These are phyloP conservation scores for Pyrocoelia pectoralis DNA, from an alignment of 2,888 invertebrate species.

Conservation along the genomic window DNA sequence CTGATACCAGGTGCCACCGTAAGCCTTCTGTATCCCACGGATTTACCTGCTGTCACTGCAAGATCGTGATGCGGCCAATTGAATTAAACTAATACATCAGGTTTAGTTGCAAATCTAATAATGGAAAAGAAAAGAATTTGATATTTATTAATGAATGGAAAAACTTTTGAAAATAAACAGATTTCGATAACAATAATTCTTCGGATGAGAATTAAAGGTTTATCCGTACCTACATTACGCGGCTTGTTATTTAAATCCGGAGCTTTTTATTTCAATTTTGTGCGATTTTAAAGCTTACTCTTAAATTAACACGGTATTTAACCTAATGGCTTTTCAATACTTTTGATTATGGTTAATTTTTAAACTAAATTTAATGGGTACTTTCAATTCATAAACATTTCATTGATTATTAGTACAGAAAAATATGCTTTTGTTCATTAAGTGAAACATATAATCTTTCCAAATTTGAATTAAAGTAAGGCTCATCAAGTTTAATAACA, in stretches of 20 bases:
- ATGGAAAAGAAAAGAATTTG: conserved; percentile 39
- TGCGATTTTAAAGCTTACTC: conserved; percentile 55
- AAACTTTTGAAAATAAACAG: conserved; percentile 38
- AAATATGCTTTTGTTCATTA: background rate
- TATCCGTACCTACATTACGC: conserved; percentile 49
- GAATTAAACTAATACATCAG: conserved; percentile 46
- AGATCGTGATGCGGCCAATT: conserved; percentile 53
- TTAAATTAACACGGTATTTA: conserved; percentile 58
- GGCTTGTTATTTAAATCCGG: conserved; percentile 56
- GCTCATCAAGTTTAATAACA: no score
- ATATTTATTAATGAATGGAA: conserved; percentile 39
- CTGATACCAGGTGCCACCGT: conserved; percentile 55
- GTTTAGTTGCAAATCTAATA: conserved; percentile 38
- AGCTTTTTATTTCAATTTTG: conserved; percentile 60
- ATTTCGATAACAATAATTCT: conserved; percentile 44
- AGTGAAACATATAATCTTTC: no score
- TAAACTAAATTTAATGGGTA: conserved; percentile 26
- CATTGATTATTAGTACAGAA: background rate
- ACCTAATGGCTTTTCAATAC: conserved; percentile 58
- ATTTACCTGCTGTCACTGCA: conserved; percentile 56
- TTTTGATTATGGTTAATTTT: conserved; percentile 40
- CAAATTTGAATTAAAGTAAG: no score
- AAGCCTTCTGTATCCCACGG: conserved; percentile 55
- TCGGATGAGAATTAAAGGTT: conserved; percentile 48
- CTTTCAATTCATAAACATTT: background rate